Percentiles rank a stretch among this genome's conserved stretches.
Evolutionary conservation across 2,888 invertebrate genomes (phyloP).

Genomic region (Lymantria dispar): DNA sequence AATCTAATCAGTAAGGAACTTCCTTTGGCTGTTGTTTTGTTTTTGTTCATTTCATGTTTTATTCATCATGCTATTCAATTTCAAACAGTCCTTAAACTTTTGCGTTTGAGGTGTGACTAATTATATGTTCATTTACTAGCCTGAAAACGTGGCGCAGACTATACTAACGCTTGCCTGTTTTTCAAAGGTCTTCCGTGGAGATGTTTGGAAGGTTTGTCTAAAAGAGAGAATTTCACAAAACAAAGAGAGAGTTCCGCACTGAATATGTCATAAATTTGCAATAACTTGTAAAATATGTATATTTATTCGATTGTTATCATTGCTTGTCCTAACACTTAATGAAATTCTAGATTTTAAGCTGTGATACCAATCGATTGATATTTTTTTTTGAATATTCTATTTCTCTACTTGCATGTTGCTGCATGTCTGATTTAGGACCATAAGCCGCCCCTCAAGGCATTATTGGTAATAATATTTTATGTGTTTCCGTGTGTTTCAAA

Average conservation of each 20-base stretch:
- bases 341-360: slow-evolving; percentile 34
- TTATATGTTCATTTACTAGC: slow-evolving; percentile 52
- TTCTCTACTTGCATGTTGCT: slow-evolving; percentile 80
- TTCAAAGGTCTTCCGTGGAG: slow-evolving; percentile 85
- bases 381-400: slow-evolving; percentile 54
- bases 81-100: not conserved
- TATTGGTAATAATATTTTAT: slow-evolving; percentile 73
- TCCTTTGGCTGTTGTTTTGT: not conserved
- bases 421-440: slow-evolving; percentile 79
- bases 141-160: slow-evolving; percentile 68
- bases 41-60: not conserved
- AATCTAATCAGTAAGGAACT: too few relatives aligned
- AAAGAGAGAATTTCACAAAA: slow-evolving; percentile 69
- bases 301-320: slow-evolving; percentile 60
- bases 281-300: slow-evolving; percentile 42
- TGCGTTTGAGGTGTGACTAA: slow-evolving; percentile 41
- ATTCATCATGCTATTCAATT: not conserved
- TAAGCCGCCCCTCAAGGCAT: slow-evolving; percentile 76
- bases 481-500: slow-evolving; percentile 62
- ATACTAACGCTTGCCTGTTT: slow-evolving; percentile 75
- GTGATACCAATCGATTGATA: slow-evolving; percentile 59
- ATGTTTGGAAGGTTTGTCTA: slow-evolving; percentile 85
- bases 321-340: slow-evolving; percentile 23
- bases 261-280: slow-evolving; percentile 55
- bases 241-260: slow-evolving; percentile 68